These are phyloP conservation scores for Parthenolecanium corni DNA, from an alignment of 2,888 invertebrate species.

Conservation along the genomic window DNA sequence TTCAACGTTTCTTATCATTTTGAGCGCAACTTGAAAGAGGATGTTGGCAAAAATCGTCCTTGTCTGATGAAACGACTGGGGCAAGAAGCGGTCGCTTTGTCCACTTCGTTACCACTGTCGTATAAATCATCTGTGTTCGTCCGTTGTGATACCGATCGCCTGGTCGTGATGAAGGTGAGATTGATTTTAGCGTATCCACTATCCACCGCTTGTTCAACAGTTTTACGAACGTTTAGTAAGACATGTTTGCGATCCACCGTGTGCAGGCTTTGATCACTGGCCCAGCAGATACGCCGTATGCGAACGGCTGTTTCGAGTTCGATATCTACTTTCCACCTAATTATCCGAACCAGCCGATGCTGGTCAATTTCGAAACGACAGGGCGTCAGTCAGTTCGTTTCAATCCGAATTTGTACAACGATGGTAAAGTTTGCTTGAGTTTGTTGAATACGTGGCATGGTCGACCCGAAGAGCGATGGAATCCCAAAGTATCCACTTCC, in stretches of 20 bases:
- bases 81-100: conserved; percentile 86
- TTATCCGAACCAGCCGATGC: conserved; percentile 72
- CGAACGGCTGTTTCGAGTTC: conserved; percentile 82
- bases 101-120: conserved; percentile 80
- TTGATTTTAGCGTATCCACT: neutral
- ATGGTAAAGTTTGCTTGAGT: conserved; percentile 89
- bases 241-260: too few species aligned
- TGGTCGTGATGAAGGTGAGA: conserved; percentile 84
- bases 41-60: conserved; percentile 69
- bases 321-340: conserved; percentile 75
- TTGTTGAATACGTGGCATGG: conserved; percentile 96
- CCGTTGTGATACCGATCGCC: conserved; percentile 81
- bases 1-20: conserved; percentile 84
- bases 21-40: too few species aligned
- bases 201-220: neutral
- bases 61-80: conserved; percentile 80
- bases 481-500: conserved; percentile 83
- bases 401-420: conserved; percentile 88
- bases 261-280: conserved; percentile 75
- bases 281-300: conserved; percentile 81
- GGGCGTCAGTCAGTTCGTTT: conserved; percentile 79
- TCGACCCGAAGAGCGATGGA: conserved; percentile 89
- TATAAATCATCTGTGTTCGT: conserved; percentile 91
- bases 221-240: too few species aligned
- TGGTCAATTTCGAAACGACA: conserved; percentile 81